Evolutionary conservation across 2,797 vertebrate genomes (phyloP).

Genomic region (Aviceda cuculoides): DNA sequence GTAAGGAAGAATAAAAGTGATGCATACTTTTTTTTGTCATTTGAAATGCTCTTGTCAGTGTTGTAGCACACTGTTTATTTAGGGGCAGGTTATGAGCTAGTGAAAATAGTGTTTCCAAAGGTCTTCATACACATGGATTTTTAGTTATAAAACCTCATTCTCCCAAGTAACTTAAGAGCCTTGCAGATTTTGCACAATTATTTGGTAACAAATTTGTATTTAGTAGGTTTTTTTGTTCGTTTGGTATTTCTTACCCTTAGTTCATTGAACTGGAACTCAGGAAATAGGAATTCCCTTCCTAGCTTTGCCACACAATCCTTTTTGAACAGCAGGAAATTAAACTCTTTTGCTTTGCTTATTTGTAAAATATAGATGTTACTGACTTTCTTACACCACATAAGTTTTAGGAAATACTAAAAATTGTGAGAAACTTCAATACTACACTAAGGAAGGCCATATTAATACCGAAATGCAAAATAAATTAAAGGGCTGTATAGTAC

Average conservation of each 20-base stretch:
- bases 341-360: neutral
- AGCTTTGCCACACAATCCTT: neutral
- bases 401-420: neutral
- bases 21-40: neutral
- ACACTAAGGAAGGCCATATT: neutral
- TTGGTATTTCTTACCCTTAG: neutral
- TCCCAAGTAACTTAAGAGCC: neutral
- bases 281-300: neutral
- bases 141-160: neutral
- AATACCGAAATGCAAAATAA: neutral
- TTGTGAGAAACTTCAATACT: neutral
- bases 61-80: neutral
- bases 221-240: neutral
- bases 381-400: neutral
- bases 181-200: neutral
- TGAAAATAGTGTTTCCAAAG: neutral
- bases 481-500: neutral
- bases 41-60: neutral
- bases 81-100: neutral
- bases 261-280: neutral
- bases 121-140: neutral
- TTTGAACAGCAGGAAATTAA: conserved; percentile 3
- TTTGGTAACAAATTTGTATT: neutral
- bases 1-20: conserved; percentile 75
- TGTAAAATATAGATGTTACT: neutral